Base-by-base conservation (phyloP, 2,888 invertebrate genomes). In the Myathropa florea region DNA sequence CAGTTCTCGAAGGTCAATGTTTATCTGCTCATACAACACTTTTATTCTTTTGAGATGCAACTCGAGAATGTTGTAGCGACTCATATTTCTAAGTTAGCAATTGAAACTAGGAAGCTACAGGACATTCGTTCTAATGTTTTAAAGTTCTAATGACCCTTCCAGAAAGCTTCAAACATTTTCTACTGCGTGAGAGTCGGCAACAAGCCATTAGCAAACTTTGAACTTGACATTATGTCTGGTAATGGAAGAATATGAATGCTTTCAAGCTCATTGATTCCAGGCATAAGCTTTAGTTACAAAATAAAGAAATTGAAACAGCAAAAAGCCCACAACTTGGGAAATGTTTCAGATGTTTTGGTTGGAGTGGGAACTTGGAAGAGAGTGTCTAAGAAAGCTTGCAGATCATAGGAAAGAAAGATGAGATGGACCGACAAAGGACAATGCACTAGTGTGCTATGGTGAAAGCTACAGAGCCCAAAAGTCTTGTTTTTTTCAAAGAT, bases 1-100 rank as follows among this genome's bases (percentile, higher is more conserved):
- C 89, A 90, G 71, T 90, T 89, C 72, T 86, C 89, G 0, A 89
- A 89, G 23, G 90, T 89, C 2, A 90, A 83, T 61, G 73, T 91
- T 1, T 90, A 91, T 84, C 88, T 90, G 18, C 26, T 91, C 1
- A 90, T 90, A 55, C 90, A 91, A 55, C 60, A 89, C 6, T 88
- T 88, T 73, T 88, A 88, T 59, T 55, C 68, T 7, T 84, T 73
- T 59, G 68, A 71, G 33, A 83, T 71, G 59, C 78, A 85, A 55
- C 60, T 75, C 10, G 70, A 71, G 53, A 80, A 78, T 36, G 57
- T 72, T 30, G 84, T 88, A 46, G 77, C 85, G 26, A 81, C 68
- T 21, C 75, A 80, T 30, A 68, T 88, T n/a, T 76, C 85, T 10
- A 79, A 82, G 68, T 67, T 77, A n/a, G 46, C 70, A 67, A 67